Evolutionary conservation across 1,140 invertebrate genomes (phyloP).

Genomic region (Paramacrobiotus metropolitanus): DNA sequence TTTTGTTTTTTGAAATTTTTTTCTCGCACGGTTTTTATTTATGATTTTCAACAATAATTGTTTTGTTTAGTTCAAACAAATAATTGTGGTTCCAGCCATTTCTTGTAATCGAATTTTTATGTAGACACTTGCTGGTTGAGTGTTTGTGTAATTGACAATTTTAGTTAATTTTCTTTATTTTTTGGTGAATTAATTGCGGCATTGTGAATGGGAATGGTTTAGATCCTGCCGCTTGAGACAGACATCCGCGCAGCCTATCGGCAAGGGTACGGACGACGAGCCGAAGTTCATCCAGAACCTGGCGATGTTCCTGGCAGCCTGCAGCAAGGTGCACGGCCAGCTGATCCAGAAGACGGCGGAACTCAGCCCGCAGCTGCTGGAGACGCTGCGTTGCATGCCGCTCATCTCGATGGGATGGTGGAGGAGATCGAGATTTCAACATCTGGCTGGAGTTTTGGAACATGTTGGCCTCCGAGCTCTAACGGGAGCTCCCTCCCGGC

Average conservation of each 20-base stretch:
- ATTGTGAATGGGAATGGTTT: constrained; percentile 58
- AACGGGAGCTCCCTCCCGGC: constrained; percentile 33
- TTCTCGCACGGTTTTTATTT: no score
- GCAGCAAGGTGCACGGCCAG: constrained; percentile 75
- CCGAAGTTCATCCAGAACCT: constrained; percentile 98
- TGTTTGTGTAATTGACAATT: neutral
- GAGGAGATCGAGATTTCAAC: constrained; percentile 99
- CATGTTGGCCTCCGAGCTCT: constrained; percentile 64
- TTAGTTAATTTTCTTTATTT: neutral
- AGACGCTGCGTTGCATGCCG: no score
- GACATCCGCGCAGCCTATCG: constrained; percentile 83
- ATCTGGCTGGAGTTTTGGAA: constrained; percentile 99
- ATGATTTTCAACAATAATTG: no score
- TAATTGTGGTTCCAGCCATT: neutral
- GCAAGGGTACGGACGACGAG: constrained; percentile 72
- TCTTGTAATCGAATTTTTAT: neutral
- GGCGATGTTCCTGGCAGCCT: constrained; percentile 87
- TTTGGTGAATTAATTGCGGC: constrained; percentile 11
- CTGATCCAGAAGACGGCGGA: constrained; percentile 42
- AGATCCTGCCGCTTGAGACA: no score
- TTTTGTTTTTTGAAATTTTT: no score
- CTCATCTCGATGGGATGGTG: constrained; percentile 40
- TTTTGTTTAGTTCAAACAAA: no score
- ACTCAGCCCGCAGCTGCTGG: no score
- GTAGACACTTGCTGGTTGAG: neutral